Evolutionary conservation across 1,140 invertebrate species (phyloP).

Genomic region (Heterodera carotae): DNA sequence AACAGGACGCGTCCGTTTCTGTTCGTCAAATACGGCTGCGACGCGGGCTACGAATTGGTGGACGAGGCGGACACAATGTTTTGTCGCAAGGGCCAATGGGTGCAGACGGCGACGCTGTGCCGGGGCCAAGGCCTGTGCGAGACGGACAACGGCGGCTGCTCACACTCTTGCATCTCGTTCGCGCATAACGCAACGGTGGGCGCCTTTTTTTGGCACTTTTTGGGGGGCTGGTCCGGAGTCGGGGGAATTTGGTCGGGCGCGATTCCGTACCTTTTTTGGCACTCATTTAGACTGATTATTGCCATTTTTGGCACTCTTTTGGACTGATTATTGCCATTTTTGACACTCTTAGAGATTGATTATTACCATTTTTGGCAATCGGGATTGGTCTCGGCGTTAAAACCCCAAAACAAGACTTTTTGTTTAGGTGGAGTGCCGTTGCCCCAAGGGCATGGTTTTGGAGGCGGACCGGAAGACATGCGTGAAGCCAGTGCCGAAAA

Average conservation of each 20-base stretch:
- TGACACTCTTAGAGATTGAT: too few species aligned
- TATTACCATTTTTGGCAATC: too few species aligned
- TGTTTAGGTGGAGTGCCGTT: constrained; percentile 58
- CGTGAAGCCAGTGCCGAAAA: constrained; percentile 63
- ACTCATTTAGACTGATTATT: too few species aligned
- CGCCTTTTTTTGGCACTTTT: too few species aligned
- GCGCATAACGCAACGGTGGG: constrained; percentile 45
- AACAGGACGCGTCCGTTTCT: constrained; percentile 55
- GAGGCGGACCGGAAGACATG: constrained; percentile 61
- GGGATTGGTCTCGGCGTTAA: too few species aligned
- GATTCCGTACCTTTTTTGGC: too few species aligned
- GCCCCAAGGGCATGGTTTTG: constrained; percentile 59
- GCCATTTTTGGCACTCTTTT: too few species aligned
- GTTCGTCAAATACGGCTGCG: constrained; percentile 64
- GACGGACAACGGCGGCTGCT: constrained; percentile 62
- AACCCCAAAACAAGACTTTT: too few species aligned
- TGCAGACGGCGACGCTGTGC: constrained; percentile 58
- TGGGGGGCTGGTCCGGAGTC: too few species aligned
- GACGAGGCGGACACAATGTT: constrained; percentile 65
- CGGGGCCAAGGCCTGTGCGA: constrained; percentile 60
- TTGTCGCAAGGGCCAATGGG: constrained; percentile 61
- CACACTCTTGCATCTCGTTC: constrained; percentile 62
- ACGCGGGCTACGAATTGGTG: constrained; percentile 62
- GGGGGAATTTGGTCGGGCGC: too few species aligned
- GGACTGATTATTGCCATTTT: too few species aligned